Evolutionary conservation across 2,797 vertebrate genomes (phyloP).

Genomic region (Helicolenus hilgendorfi): DNA sequence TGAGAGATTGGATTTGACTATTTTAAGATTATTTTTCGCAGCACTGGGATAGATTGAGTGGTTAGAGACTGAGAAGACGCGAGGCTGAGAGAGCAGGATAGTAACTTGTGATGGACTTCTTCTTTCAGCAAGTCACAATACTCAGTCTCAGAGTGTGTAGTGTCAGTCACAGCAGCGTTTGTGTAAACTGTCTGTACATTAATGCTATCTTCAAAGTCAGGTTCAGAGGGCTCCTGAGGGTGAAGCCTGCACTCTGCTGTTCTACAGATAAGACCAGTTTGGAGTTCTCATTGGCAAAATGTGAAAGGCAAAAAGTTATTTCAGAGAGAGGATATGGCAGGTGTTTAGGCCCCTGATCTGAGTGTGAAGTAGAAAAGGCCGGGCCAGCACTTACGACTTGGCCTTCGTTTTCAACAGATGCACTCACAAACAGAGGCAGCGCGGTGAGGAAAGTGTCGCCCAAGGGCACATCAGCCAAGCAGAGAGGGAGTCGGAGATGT

Average conservation of each 20-base stretch:
- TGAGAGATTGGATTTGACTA: constrained; percentile 53
- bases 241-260: constrained; percentile 62
- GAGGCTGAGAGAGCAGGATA: constrained; percentile 9
- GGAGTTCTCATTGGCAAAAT: constrained; percentile 59
- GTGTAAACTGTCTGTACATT: constrained; percentile 49
- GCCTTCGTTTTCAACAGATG: constrained; percentile 69
- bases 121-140: background rate
- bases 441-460: constrained; percentile 43
- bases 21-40: constrained; percentile 16
- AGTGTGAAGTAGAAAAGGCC: constrained; percentile 67
- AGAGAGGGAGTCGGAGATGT: constrained; percentile 56
- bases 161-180: constrained; percentile 22
- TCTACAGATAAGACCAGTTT: constrained; percentile 69
- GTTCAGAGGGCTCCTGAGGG: constrained; percentile 48
- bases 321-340: constrained; percentile 62
- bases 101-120: background rate
- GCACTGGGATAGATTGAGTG: constrained; percentile 3
- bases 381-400: constrained; percentile 38
- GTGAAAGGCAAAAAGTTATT: constrained; percentile 56
- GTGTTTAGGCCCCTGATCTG: constrained; percentile 72
- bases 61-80: constrained; percentile 21
- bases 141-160: background rate
- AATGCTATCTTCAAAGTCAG: constrained; percentile 59
- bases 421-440: constrained; percentile 59
- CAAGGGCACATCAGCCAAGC: constrained; percentile 71